Evolutionary conservation across 2,888 invertebrate genomes (phyloP).

Genomic region (Coecobrya sp.): DNA sequence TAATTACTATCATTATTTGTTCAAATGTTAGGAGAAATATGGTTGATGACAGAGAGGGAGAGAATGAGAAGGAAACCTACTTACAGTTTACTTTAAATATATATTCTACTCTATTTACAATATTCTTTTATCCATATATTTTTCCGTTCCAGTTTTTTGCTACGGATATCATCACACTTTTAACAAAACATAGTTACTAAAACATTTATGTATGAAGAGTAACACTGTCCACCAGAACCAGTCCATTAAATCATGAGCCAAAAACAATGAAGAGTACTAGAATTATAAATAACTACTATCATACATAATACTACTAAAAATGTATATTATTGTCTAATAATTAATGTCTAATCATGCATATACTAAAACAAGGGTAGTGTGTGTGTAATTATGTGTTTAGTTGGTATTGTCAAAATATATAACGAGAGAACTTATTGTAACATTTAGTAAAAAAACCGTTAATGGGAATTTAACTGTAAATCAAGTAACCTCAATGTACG

Average conservation of each 20-base stretch:
- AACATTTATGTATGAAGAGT: neutral
- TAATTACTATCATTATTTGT: neutral
- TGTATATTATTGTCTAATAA: neutral
- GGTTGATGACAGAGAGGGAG: neutral
- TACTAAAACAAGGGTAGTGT: neutral
- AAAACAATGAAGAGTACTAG: conserved; percentile 25
- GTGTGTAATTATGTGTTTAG: neutral
- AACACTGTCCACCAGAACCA: conserved; percentile 47
- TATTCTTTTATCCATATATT: neutral
- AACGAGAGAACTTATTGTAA: conserved; percentile 15
- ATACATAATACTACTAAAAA: neutral
- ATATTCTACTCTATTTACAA: neutral
- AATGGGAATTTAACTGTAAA: neutral
- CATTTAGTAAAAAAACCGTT: neutral
- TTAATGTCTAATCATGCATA: neutral
- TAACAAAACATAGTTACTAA: neutral
- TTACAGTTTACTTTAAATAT: conserved; percentile 1
- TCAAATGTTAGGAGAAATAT: neutral
- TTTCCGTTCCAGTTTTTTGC: neutral
- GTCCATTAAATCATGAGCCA: conserved; percentile 56
- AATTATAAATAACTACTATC: neutral
- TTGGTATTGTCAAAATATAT: neutral
- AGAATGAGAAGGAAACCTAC: too few species aligned
- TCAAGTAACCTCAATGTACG: neutral
- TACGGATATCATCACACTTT: neutral